Conservation (phyloP, 2,888 invertebrate genomes). For the Coelopa pilipes region DNA sequence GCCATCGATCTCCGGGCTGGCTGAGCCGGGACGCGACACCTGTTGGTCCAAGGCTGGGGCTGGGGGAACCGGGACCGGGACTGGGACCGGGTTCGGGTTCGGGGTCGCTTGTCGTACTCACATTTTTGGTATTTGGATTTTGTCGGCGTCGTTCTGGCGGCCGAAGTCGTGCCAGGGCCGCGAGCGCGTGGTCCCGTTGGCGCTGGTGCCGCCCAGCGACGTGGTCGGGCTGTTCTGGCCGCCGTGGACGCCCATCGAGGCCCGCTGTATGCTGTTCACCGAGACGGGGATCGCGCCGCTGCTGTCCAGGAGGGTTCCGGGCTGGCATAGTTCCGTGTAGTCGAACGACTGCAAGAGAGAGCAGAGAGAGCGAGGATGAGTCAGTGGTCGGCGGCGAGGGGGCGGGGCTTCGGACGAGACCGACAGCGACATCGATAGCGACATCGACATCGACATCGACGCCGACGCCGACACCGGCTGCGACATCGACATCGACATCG, state of each 20-base stretch:
- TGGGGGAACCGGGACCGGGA: no score
- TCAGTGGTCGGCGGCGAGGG: background rate
- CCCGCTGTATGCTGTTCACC: conserved; percentile 69
- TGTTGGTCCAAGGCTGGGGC: no score
- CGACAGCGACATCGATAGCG: background rate
- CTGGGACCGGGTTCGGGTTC: no score
- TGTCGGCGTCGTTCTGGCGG: conserved; percentile 92
- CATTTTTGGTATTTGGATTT: conserved; percentile 98
- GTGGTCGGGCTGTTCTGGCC: conserved; percentile 67
- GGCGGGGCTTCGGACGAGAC: conserved; percentile 10
- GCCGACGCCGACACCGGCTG: no score
- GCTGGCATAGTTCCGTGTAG: conserved; percentile 89
- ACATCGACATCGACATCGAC: no score
- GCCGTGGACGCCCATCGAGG: conserved; percentile 68
- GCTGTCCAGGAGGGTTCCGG: conserved; percentile 69
- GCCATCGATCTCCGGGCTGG: no score
- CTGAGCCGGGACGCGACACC: no score
- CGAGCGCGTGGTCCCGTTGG: conserved; percentile 77
- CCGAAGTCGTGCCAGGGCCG: conserved; percentile 95
- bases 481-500: background rate
- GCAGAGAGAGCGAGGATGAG: no score
- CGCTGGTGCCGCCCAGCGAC: conserved; percentile 71
- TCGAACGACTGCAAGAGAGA: conserved; percentile 81
- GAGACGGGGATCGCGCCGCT: conserved; percentile 70
- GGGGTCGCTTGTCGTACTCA: conserved; percentile 72